Evolutionary conservation across 2,888 invertebrate species (phyloP).

Genomic region (Dicranocentrus wangi): DNA sequence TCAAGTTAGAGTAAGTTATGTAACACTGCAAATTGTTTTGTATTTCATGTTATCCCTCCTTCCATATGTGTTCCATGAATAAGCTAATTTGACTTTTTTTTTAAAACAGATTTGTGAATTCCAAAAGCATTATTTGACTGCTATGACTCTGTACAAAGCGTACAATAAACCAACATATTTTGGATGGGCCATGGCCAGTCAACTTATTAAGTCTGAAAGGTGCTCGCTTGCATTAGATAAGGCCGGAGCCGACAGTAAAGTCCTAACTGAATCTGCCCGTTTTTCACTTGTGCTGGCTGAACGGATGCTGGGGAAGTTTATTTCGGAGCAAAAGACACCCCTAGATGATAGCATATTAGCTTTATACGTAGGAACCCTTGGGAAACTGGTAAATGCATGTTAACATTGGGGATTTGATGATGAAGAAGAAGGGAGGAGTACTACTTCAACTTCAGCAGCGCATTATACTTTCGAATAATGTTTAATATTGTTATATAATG

Average conservation of each 20-base stretch:
- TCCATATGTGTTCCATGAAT: too few relatives aligned
- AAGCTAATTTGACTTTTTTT: too few relatives aligned
- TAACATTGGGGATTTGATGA: too few relatives aligned
- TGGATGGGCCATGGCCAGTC: constrained; percentile 98
- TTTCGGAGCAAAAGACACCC: constrained; percentile 86
- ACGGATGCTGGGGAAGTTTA: constrained; percentile 93
- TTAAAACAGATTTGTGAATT: constrained; percentile 86
- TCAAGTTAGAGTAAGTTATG: constrained; percentile 85
- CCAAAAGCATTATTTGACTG: constrained; percentile 91
- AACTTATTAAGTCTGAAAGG: constrained; percentile 77
- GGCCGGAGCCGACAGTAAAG: neutral
- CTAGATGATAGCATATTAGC: constrained; percentile 96
- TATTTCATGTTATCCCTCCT: too few relatives aligned
- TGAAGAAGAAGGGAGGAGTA: too few relatives aligned
- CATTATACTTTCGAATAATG: too few relatives aligned
- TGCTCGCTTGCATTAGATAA: constrained; percentile 44
- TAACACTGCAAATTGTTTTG: too few relatives aligned
- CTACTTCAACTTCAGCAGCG: too few relatives aligned
- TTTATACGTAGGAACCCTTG: constrained; percentile 81
- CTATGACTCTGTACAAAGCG: constrained; percentile 91
- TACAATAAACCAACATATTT: constrained; percentile 96
- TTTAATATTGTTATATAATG: too few relatives aligned
- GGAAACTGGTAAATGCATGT: too few relatives aligned
- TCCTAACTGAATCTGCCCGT: too few relatives aligned
- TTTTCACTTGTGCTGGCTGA: constrained; percentile 88